These are phyloP conservation scores for Leptopterna dolabrata DNA, from an alignment of 2,888 invertebrate species.

Conservation along the genomic window DNA sequence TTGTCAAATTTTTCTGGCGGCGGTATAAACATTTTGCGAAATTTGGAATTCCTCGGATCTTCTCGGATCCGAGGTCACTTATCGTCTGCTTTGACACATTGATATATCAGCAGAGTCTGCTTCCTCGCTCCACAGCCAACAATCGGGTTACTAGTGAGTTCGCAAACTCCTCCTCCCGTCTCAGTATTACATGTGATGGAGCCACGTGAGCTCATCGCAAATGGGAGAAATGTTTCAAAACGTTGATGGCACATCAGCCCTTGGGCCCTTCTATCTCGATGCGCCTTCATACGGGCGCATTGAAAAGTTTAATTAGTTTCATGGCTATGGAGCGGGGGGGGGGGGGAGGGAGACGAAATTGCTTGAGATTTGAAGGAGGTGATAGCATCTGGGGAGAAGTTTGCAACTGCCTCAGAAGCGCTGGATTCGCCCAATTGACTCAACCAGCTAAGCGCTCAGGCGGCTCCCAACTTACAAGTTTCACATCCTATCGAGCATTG, in stretches of 20 bases:
- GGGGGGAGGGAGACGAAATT: not conserved
- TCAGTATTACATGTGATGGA: not conserved
- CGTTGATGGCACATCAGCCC: slow-evolving; percentile 15
- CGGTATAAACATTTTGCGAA: no score
- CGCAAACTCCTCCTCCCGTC: not conserved
- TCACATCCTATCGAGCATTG: not conserved
- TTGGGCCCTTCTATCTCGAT: not conserved
- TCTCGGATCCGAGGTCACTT: no score
- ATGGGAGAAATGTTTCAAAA: not conserved
- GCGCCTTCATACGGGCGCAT: slow-evolving; percentile 24
- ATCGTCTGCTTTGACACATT: no score
- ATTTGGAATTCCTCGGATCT: no score
- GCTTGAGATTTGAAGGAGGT: slow-evolving; percentile 19
- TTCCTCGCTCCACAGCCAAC: not conserved
- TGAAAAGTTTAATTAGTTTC: slow-evolving; percentile 40
- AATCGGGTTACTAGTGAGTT: not conserved
- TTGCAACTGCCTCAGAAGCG: slow-evolving; percentile 29
- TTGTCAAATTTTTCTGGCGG: no score
- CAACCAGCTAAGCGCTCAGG: slow-evolving; percentile 9
- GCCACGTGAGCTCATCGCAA: not conserved
- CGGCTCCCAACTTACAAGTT: not conserved
- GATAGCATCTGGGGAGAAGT: slow-evolving; percentile 5
- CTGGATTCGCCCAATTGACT: not conserved
- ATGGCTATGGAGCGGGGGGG: not conserved
- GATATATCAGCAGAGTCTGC: no score